These are phyloP conservation scores for Lucilia sericata DNA, from an alignment of 1,140 invertebrate genomes.

Conservation along the genomic window DNA sequence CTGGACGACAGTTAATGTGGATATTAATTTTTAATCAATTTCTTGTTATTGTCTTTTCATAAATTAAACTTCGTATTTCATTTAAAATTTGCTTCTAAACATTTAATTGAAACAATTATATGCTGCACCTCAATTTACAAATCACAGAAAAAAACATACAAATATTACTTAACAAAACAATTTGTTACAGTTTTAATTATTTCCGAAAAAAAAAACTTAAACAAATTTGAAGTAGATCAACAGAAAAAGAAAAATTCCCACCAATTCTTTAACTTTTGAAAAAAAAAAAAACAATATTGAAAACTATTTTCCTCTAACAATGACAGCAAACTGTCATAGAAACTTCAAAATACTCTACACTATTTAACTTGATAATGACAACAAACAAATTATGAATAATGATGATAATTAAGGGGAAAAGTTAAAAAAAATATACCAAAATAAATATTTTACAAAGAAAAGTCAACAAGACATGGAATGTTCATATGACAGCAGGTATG, in stretches of 20 bases:
- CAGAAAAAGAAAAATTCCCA: constrained; percentile 15
- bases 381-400: constrained; percentile 39
- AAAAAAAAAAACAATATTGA: neutral
- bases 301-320: neutral
- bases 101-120: neutral
- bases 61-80: too few relatives aligned
- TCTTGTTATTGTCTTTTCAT: too few relatives aligned
- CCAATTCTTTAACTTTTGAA: neutral
- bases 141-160: neutral
- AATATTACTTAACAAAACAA: neutral
- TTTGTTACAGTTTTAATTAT: constrained; percentile 36
- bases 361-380: constrained; percentile 42
- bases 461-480: neutral
- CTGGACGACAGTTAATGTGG: too few relatives aligned
- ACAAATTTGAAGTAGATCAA: constrained; percentile 13
- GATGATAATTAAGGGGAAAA: constrained; percentile 34
- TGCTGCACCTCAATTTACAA: constrained; percentile 10
- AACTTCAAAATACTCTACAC: constrained; percentile 27
- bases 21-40: too few relatives aligned
- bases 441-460: constrained; percentile 5
- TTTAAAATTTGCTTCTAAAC: too few relatives aligned
- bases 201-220: constrained; percentile 9
- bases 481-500: neutral
- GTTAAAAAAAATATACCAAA: neutral
- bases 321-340: constrained; percentile 2